These are phyloP conservation scores for Amphipoea oculea DNA, from an alignment of 2,888 invertebrate genomes.

Conservation along the genomic window DNA sequence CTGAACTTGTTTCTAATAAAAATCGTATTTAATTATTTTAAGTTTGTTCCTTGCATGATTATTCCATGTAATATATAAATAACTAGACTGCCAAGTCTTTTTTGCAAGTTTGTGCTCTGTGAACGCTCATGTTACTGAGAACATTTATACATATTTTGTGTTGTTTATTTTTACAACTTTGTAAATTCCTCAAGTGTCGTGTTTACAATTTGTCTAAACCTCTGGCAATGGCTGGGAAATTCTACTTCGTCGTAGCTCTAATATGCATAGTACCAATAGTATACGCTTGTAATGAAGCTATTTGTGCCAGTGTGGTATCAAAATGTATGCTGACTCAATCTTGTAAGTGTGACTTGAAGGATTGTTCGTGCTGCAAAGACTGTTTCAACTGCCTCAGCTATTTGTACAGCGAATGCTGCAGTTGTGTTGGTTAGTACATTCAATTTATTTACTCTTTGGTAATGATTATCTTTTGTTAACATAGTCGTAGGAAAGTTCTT, in stretches of 20 bases:
- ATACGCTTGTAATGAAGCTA: conserved; percentile 96
- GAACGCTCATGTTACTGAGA: not conserved
- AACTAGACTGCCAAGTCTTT: not conserved
- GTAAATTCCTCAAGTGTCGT: conserved; percentile 64
- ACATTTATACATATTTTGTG: conserved; percentile 6
- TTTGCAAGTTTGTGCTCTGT: not conserved
- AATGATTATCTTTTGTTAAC: not conserved
- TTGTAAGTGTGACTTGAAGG: conserved; percentile 98
- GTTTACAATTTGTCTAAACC: conserved; percentile 68
- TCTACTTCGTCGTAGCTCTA: conserved; percentile 79
- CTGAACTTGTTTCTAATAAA: conserved; percentile 15
- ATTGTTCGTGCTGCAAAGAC: conserved; percentile 98
- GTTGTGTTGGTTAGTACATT: conserved; percentile 96
- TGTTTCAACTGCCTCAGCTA: conserved; percentile 97
- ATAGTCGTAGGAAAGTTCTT: not conserved
- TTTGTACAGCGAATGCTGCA: conserved; percentile 98
- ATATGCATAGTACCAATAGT: conserved; percentile 82
- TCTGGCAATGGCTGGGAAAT: conserved; percentile 81
- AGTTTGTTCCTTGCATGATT: not conserved
- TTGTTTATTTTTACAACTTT: conserved; percentile 76
- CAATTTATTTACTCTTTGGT: not conserved
- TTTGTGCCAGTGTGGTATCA: conserved; percentile 98
- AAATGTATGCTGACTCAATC: conserved; percentile 99
- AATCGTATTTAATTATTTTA: not conserved
- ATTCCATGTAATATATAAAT: not conserved